Evolutionary conservation across 2,113 vertebrate species (phyloP).

Genomic region (Lynx canadensis): DNA sequence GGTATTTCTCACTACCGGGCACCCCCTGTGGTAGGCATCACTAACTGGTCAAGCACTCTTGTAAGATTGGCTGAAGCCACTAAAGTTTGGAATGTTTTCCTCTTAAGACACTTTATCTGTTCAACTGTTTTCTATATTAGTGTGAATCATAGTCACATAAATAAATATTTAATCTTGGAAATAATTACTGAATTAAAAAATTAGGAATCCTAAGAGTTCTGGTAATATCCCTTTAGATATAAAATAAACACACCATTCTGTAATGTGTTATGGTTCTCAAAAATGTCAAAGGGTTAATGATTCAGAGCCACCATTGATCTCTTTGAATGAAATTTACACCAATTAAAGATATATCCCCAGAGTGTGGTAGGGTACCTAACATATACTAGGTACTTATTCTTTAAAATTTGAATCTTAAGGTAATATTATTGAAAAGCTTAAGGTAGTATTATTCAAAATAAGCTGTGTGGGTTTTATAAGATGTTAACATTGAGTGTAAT

Average conservation of each 20-base stretch:
- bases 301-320: background rate
- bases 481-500: background rate
- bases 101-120: conserved; percentile 21
- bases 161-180: conserved; percentile 25
- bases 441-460: background rate
- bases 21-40: background rate
- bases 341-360: background rate
- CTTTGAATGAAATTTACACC: background rate
- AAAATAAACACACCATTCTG: background rate
- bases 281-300: background rate
- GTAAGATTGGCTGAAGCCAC: background rate
- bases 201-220: background rate
- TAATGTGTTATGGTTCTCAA: conserved; percentile 5
- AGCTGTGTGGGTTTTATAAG: background rate
- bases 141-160: conserved; percentile 29
- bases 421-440: background rate
- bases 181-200: background rate
- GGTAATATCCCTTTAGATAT: background rate
- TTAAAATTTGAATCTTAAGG: conserved; percentile 38
- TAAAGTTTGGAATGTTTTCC: background rate
- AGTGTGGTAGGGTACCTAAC: background rate
- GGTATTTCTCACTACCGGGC: background rate
- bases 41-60: background rate
- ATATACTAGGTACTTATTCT: background rate
- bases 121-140: background rate